Conservation (phyloP, 1,140 invertebrate species). For the Mactra quadrangularis region DNA sequence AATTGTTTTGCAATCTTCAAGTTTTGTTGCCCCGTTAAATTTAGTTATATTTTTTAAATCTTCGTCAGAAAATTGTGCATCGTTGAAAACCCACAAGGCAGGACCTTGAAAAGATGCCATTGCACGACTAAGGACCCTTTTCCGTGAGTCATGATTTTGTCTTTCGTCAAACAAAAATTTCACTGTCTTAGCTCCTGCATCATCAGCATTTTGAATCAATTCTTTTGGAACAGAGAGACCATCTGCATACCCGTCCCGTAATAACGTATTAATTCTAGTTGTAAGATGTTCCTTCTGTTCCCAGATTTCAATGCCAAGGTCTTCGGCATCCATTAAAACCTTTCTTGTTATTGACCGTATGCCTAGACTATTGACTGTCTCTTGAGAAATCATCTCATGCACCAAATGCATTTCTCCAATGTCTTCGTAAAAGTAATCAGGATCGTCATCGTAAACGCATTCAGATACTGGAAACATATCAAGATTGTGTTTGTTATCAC, state of each 20-base stretch:
- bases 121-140: conserved; percentile 70
- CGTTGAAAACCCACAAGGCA: conserved; percentile 73
- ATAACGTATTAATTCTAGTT: conserved; percentile 66
- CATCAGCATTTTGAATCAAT: conserved; percentile 84
- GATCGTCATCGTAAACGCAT: conserved; percentile 62
- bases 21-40: conserved; percentile 65
- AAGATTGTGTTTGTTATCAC: conserved; percentile 52
- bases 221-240: conserved; percentile 78
- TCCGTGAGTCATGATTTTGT: conserved; percentile 66
- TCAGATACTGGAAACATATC: conserved; percentile 26
- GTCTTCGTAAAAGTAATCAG: conserved; percentile 67
- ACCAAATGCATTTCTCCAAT: conserved; percentile 62
- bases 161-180: conserved; percentile 78
- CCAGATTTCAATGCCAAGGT: conserved; percentile 63
- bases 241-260: conserved; percentile 71
- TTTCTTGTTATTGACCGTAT: conserved; percentile 64
- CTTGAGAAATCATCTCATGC: conserved; percentile 50
- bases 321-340: conserved; percentile 41
- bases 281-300: conserved; percentile 77
- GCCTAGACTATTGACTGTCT: conserved; percentile 63
- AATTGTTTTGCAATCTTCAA: conserved; percentile 71
- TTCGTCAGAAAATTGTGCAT: conserved; percentile 70
- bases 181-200: conserved; percentile 78
- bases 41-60: conserved; percentile 59
- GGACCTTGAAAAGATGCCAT: conserved; percentile 73